Evolutionary conservation across 2,888 invertebrate genomes (phyloP), one percentile per base, ranked within the genome.

Genomic region (Pristionchus japonicus): DNA sequence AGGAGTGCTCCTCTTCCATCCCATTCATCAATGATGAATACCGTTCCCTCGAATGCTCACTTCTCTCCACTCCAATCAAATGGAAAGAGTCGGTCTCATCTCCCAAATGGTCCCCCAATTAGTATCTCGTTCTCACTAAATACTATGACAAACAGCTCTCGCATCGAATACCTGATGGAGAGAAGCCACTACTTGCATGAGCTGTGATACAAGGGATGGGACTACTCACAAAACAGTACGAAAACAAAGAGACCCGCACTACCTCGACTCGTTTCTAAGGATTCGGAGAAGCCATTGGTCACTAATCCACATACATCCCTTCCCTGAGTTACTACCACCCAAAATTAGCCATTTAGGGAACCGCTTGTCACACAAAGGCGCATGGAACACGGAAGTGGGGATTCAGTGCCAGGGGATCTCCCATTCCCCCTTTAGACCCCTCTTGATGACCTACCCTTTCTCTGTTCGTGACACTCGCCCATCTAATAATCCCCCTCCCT

Each of bases 381-480:
- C 57, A 57, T 11, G 11, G 34, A 34, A 67, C 64, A 67, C 64
- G 64, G 64, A 27, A 67, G 64, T 67, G 6, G n/a, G n/a, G 27
- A 27, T 34, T 31, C 31, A 4, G 74, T 74, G 74, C 13, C 31
- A 15, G 34, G 64, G 27, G 31, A 67, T 31, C 34, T n/a, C 67
- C 34, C 31, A 15, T 31, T 1, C 34, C 67, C 27, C 61, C 31
- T 23, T 9, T 57, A 9, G 9, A 23, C 1, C n/a, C 31, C 31
- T 67, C 67, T 34, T 7, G 7, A 40, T 80, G 80, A 80, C 49
- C 37, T 43, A 40, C 31, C 49, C 80, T 31, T 47, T n/a, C 7
- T 27, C 80, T 49, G 47, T 80, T 49, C 80, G 80, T 80, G 43
- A 47, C 80, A 80, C 15, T 80, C 80, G 11, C 27, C 37, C 47